Evolutionary conservation across 2,797 vertebrate species (phyloP).

Genomic region (Enteromius fasciolatus): DNA sequence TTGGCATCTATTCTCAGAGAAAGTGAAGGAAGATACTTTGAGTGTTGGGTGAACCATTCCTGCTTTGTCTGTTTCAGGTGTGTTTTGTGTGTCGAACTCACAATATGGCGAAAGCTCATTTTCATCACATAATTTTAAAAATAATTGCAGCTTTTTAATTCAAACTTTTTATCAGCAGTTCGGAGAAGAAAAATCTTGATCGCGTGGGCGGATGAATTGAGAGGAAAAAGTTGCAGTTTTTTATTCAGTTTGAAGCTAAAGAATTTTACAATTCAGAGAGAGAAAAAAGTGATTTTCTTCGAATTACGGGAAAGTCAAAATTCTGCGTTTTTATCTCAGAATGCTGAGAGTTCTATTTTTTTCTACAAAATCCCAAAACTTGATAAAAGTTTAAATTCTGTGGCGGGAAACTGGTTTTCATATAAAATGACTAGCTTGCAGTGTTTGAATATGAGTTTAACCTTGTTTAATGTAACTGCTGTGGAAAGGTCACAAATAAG

Average conservation of each 20-base stretch:
- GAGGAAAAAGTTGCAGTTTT: background rate
- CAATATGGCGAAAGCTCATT: background rate
- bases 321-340: background rate
- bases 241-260: background rate
- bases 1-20: background rate
- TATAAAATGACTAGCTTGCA: background rate
- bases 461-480: background rate
- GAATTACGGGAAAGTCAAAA: background rate
- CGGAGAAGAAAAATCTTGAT: background rate
- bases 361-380: background rate
- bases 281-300: background rate
- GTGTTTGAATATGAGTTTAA: slow-evolving; percentile 8
- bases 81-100: background rate
- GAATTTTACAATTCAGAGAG: background rate
- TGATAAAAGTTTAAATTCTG: background rate
- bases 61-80: background rate
- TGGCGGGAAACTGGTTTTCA: background rate
- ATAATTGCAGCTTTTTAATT: background rate
- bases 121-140: background rate
- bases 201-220: background rate
- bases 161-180: background rate
- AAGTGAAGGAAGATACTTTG: background rate
- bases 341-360: background rate
- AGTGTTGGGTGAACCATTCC: slow-evolving; percentile 26
- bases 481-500: slow-evolving; percentile 7